These are phyloP conservation scores for Scophthalmus maximus DNA, from an alignment of 2,113 vertebrate species.

Conservation along the genomic window DNA sequence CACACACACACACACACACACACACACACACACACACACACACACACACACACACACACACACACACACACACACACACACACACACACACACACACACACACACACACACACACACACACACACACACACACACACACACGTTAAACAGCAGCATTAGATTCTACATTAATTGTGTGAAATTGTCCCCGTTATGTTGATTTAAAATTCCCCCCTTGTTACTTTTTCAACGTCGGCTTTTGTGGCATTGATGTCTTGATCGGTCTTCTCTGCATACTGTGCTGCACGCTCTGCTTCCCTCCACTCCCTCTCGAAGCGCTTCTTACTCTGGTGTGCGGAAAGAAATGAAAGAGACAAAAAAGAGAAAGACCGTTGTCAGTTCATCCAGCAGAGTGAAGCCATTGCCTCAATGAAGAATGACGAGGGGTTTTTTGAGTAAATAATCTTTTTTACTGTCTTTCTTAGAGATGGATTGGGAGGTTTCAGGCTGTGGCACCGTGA, in stretches of 20 bases:
- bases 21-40: neutral
- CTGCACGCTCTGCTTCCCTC: constrained; percentile 88
- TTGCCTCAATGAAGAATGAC: constrained; percentile 38
- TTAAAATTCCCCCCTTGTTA: constrained; percentile 32
- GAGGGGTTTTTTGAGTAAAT: neutral
- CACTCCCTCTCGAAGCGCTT: constrained; percentile 92
- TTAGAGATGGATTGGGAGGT: constrained; percentile 2
- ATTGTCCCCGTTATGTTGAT: neutral
- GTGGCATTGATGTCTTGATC: constrained; percentile 93
- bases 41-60: constrained; percentile 10
- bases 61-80: constrained; percentile 13
- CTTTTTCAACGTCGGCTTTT: constrained; percentile 93
- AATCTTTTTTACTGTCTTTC: constrained; percentile 22
- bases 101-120: too few relatives aligned
- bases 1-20: constrained; percentile 8
- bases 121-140: neutral
- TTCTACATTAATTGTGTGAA: neutral
- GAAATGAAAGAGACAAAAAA: constrained; percentile 15
- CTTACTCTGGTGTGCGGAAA: constrained; percentile 83
- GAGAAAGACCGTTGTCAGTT: constrained; percentile 1
- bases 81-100: neutral
- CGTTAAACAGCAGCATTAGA: constrained; percentile 1
- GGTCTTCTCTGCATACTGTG: constrained; percentile 86
- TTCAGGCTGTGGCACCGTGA: neutral
- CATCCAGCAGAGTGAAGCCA: neutral